Evolutionary conservation across 2,888 invertebrate species (phyloP).

Genomic region (Lottia scabra): DNA sequence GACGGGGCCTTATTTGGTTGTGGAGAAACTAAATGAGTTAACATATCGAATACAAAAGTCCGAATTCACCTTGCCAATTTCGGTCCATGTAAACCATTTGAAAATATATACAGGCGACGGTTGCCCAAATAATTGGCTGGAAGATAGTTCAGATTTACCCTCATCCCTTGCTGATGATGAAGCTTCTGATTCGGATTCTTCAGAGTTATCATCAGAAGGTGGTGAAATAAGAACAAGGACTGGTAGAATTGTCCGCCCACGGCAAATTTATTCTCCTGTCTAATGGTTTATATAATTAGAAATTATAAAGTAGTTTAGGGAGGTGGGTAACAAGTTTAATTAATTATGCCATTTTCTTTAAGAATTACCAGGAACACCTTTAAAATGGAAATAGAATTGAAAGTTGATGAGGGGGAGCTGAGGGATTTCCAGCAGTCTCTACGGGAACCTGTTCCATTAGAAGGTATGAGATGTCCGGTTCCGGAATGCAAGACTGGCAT

Average conservation of each 20-base stretch:
- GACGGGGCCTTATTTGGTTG: neutral
- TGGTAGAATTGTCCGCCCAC: neutral
- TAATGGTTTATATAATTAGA: too few relatives aligned
- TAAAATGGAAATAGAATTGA: too few relatives aligned
- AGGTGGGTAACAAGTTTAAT: neutral
- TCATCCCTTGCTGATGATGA: neutral
- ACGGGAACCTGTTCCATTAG: neutral
- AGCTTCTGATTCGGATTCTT: neutral
- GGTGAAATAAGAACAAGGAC: neutral
- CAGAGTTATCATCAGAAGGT: neutral
- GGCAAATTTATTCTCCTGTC: neutral
- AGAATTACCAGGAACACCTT: too few relatives aligned
- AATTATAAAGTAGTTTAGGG: neutral
- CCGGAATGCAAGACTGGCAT: neutral
- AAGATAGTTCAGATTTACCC: neutral
- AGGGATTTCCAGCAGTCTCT: neutral
- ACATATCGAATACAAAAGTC: neutral
- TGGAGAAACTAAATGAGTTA: neutral
- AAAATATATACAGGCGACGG: neutral
- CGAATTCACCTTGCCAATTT: neutral
- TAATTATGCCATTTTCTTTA: too few relatives aligned
- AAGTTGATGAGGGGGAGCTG: neutral
- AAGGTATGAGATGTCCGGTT: neutral
- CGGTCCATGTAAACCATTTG: neutral
- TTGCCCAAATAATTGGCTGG: neutral